phyloP scores from a whole-genome alignment of 2,888 invertebrate genomes.

The Pristionchus mayeri region DNA sequence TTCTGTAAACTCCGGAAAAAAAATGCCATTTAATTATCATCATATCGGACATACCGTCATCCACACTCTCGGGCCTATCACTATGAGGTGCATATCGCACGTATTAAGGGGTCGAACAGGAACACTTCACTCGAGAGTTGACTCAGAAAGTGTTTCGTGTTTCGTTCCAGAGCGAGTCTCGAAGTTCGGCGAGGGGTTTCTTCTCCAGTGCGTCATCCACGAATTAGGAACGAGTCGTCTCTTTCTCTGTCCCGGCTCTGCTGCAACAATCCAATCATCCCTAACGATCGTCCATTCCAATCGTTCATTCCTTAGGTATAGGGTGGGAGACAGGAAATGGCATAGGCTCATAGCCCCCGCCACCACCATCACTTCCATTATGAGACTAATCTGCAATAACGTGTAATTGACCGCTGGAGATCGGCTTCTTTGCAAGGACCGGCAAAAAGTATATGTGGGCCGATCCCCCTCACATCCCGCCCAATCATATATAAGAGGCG shows the following conservation, averaged over 20 bases:
- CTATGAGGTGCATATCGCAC: no score
- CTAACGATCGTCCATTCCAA: neutral
- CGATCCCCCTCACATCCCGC: conserved; percentile 25
- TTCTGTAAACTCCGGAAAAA: no score
- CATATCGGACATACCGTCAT: no score
- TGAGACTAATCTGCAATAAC: conserved; percentile 42
- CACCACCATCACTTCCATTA: neutral
- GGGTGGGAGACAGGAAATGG: neutral
- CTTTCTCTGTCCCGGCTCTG: neutral
- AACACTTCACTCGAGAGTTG: no score
- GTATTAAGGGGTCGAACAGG: no score
- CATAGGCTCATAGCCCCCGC: neutral
- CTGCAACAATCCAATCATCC: conserved; percentile 32
- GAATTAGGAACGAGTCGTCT: no score
- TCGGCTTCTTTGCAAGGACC: conserved; percentile 34
- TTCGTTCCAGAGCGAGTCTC: no score
- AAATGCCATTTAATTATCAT: no score
- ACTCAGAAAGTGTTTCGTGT: no score
- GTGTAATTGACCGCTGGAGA: conserved; percentile 9
- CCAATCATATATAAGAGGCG: conserved; percentile 35
- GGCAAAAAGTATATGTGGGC: conserved; percentile 38
- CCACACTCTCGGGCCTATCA: no score
- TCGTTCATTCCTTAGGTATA: neutral
- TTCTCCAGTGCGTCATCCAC: no score
- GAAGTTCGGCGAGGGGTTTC: no score